Base-by-base conservation (phyloP, 2,888 invertebrate genomes). In the Tachina lurida region DNA sequence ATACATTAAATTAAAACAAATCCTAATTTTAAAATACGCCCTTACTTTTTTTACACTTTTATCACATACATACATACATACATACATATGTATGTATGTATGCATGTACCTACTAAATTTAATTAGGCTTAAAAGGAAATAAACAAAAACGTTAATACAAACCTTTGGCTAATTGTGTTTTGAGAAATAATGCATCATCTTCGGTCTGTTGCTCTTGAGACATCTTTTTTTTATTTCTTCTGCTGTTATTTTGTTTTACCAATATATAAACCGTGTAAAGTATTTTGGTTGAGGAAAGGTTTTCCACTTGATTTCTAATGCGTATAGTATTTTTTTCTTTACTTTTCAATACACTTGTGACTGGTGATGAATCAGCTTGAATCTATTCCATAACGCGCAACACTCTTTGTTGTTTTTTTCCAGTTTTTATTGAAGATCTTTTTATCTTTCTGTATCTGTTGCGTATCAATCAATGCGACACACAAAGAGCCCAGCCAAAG, bases 111-210 rank as follows among this genome's bases (percentile, higher is more conserved):
- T 31, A 31, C 31, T 31, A 31, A 31, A 31, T 31, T 31, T 31
- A 31, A 31, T 31, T 31, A 31, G 5, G 31, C 4, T 31, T 19
- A 10, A 49, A n/a, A 31, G 3, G 45, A n/a, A 45, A 67, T 13
- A 54, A 19, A 41, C 31, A 31, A 31, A 31, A 31, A 12, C 10
- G 60, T 47, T 49, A 49, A 47, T 17, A 88, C 89, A 89, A 88
- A 92, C 91, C 91, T 87, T 91, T 90, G 45, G 92, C 91, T 80
- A 91, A 87, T 79, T 92, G 92, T 41, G 89, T 87, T 76, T 88
- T 88, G 10, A 90, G 88, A 7, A 31, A 31, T 76, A 89, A 87
- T 84, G 84, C 88, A 49, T 87, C 86, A 71, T 89, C 89, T 77
- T 88, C 88, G 62, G 87, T 85, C 84, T 88, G 88, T 60, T 83